Conservation (phyloP, 2,797 vertebrate species). For the Coregonus sp. region DNA sequence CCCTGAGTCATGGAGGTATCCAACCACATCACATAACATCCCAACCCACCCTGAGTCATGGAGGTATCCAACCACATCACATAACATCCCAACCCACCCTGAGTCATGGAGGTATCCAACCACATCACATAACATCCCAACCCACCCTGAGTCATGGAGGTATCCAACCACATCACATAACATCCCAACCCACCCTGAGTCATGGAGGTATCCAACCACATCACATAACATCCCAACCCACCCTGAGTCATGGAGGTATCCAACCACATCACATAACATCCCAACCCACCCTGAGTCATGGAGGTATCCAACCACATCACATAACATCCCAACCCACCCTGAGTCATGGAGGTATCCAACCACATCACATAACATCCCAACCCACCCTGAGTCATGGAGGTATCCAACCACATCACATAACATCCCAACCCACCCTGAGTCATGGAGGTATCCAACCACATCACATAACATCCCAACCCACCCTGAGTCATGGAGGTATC, state of each 20-base stretch:
- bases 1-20: slow-evolving; percentile 6
- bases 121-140: background rate
- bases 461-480: background rate
- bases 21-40: background rate
- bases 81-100: background rate
- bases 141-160: background rate
- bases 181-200: background rate
- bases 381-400: background rate
- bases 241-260: slow-evolving; percentile 6
- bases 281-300: background rate
- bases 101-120: background rate
- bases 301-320: background rate
- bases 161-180: background rate
- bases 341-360: background rate
- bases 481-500: slow-evolving; percentile 6
- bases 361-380: background rate
- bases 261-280: background rate
- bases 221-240: background rate
- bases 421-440: background rate
- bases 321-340: background rate
- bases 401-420: background rate
- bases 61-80: background rate
- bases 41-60: background rate
- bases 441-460: background rate
- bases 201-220: background rate